A percentile compares a stretch with the other conserved stretches of the same genome.
Conservation (phyloP, 2,113 vertebrate genomes). For the Barbus barbus region DNA sequence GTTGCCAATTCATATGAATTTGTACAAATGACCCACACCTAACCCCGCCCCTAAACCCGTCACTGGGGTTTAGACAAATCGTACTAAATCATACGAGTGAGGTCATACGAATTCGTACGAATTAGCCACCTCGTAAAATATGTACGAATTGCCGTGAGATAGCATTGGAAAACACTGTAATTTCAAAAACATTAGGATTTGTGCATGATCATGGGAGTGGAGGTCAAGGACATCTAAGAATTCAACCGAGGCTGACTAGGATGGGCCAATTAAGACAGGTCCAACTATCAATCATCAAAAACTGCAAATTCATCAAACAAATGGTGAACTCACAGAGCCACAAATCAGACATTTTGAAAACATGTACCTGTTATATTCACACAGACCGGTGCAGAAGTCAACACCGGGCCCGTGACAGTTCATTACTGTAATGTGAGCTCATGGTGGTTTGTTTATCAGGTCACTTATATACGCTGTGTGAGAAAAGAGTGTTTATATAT, state of each 20-base stretch:
- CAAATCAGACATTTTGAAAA: slow-evolving; percentile 54
- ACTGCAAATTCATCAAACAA: slow-evolving; percentile 49
- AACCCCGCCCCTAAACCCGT: no score
- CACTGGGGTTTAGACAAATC: no score
- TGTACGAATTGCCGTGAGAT: no score
- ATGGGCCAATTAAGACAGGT: slow-evolving; percentile 4
- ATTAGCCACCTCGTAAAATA: no score
- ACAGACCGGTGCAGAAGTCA: slow-evolving; percentile 50
- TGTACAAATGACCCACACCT: no score
- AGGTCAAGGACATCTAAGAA: not conserved
- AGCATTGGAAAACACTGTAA: no score
- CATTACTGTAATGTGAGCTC: slow-evolving; percentile 62
- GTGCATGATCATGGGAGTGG: slow-evolving; percentile 26
- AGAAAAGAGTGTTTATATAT: slow-evolving; percentile 36
- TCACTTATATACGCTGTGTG: slow-evolving; percentile 25
- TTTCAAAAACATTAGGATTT: not conserved
- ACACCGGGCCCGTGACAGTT: slow-evolving; percentile 60
- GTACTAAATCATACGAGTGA: no score
- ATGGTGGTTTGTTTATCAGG: slow-evolving; percentile 39
- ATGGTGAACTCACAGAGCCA: slow-evolving; percentile 48
- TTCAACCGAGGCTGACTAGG: slow-evolving; percentile 19
- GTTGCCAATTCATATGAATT: no score
- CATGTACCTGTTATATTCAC: slow-evolving; percentile 59
- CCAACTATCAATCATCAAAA: slow-evolving; percentile 41
- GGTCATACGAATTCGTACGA: no score